Evolutionary conservation across 2,888 invertebrate genomes (phyloP).

Genomic region (Stenodema calcarata): DNA sequence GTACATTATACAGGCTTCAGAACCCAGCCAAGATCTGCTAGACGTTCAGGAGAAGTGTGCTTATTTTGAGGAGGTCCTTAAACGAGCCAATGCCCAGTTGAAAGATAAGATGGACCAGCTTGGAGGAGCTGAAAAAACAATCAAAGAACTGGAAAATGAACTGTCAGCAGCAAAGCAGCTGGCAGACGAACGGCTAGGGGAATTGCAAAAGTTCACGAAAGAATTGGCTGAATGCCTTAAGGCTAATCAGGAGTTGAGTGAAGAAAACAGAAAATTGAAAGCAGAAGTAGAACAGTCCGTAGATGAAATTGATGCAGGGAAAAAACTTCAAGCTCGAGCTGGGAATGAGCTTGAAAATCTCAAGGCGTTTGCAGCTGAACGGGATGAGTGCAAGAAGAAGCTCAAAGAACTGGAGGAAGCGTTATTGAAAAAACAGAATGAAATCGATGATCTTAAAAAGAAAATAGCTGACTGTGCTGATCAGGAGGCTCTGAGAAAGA

Average conservation of each 20-base stretch:
- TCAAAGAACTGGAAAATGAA: neutral
- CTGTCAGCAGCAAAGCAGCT: neutral
- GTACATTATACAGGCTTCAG: neutral
- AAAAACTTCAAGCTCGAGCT: neutral
- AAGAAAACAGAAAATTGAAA: neutral
- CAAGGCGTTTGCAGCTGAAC: neutral
- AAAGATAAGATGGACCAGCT: conserved; percentile 1
- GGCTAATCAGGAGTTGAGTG: neutral
- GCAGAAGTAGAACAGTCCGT: neutral
- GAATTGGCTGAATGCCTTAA: conserved; percentile 28
- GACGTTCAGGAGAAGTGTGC: conserved; percentile 50
- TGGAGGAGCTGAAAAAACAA: neutral
- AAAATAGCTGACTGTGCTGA: neutral
- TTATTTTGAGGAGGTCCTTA: conserved; percentile 50
- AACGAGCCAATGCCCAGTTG: conserved; percentile 18
- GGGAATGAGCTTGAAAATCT: neutral
- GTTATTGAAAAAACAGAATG: conserved; percentile 42
- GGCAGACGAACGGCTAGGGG: neutral
- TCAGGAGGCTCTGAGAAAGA: conserved; percentile 1
- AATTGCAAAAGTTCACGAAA: neutral
- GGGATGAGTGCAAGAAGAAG: conserved; percentile 15
- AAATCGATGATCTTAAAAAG: conserved; percentile 44
- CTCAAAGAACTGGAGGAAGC: conserved; percentile 28
- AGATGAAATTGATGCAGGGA: neutral
- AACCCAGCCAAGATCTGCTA: neutral